Conservation (phyloP, 2,797 vertebrate genomes). For the Melopsittacus undulatus region DNA sequence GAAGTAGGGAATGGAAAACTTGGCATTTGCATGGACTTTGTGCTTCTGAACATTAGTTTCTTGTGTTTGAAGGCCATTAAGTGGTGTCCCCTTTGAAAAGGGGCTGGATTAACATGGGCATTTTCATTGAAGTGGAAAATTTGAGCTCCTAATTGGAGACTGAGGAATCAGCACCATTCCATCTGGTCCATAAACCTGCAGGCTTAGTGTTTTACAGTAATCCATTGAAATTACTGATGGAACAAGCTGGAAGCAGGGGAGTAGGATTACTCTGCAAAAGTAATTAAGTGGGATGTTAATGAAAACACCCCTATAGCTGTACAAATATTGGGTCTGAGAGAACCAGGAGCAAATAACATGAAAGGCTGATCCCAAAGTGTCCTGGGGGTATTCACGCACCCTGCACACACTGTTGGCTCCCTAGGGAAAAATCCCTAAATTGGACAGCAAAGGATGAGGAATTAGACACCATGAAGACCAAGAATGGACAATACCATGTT, state of each 20-base stretch:
- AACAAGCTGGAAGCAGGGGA: not conserved
- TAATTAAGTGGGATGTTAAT: not conserved
- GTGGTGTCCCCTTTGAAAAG: not conserved
- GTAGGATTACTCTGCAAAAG: not conserved
- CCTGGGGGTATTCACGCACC: not conserved
- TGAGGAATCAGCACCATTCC: not conserved
- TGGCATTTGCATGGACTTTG: not conserved
- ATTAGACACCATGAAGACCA: not conserved
- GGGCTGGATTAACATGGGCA: fast-evolving
- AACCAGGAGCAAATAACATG: fast-evolving
- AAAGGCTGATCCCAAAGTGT: not conserved
- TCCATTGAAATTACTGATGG: not conserved
- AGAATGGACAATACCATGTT: not conserved
- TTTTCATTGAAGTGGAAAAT: not conserved
- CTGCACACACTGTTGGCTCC: not conserved
- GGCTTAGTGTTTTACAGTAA: not conserved
- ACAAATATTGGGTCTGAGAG: not conserved
- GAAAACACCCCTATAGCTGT: not conserved
- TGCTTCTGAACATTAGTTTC: not conserved
- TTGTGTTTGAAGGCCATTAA: fast-evolving
- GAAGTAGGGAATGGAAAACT: not conserved
- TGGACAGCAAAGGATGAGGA: not conserved
- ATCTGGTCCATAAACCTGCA: not conserved
- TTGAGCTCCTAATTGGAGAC: not conserved
- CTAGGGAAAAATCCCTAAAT: not conserved